Base-by-base conservation (phyloP, 2,888 invertebrate genomes). In the Cantharis flavilabris region DNA sequence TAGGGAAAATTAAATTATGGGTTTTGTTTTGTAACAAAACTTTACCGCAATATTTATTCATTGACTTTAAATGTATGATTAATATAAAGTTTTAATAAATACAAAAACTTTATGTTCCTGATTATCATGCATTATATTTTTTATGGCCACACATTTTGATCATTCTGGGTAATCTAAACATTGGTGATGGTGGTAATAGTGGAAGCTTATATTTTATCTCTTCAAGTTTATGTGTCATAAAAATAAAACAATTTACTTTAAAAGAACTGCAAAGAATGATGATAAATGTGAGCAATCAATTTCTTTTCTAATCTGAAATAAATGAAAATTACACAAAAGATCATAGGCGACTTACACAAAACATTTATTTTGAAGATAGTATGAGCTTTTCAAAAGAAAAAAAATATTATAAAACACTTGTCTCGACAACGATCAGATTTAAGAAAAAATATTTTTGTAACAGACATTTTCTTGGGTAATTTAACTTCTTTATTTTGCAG, bases 321-420 rank as follows among this genome's bases (percentile, higher is more conserved):
- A 72, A 72, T 72, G 72, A 69, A 72, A 72, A 72, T 72, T 72
- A 69, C 72, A 72, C 67, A 72, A 72, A 72, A 72, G 72, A 72
- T 67, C 72, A 72, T 64, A 72, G 28, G n/a, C 28, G 67, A 72
- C 23, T 69, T 67, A 18, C 33, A 69, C 67, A 67, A 67, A 69
- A 72, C 65, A 65, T 23, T 65, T 23, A 23, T 65, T 23, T 65
- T 65, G 5, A 11, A 65, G 65, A 65, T 65, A 23, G 23, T 65
- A 23, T 5, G 23, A 9, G 65, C 20, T 23, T 65, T 65, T n/a
- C 23, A 23, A 20, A 65, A 65, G 65, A 23, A 49, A 49, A 49
- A 49, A 49, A 49, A n/a, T 49, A n/a, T 49, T 49, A 49, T 49
- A 49, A n/a, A 49, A 49, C 33, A 49, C 33, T 49, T 49, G 33